Conservation (phyloP, 2,888 invertebrate species). For the Hemithea aestivaria region DNA sequence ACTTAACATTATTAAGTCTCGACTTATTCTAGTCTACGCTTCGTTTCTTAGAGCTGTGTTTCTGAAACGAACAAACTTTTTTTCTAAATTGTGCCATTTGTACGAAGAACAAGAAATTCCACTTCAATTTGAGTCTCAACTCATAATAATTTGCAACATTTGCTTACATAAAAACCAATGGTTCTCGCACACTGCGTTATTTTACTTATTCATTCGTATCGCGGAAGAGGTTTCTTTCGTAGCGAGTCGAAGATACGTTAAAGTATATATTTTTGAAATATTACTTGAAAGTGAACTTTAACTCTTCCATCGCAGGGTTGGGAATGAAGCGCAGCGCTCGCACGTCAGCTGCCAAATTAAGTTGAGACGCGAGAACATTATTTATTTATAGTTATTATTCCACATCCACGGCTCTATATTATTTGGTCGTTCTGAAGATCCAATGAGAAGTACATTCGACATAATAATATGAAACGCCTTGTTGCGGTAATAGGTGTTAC, state of each 20-base stretch:
- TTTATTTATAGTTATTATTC: constrained; percentile 42
- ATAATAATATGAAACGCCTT: constrained; percentile 17
- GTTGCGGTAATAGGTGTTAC: constrained; percentile 14
- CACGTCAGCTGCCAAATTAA: constrained; percentile 35
- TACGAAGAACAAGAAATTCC: neutral
- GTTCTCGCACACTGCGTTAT: constrained; percentile 10
- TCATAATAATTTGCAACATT: constrained; percentile 7
- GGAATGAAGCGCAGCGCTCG: constrained; percentile 8
- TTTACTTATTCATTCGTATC: constrained; percentile 11
- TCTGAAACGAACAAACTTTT: too few relatives aligned
- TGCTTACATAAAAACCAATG: constrained; percentile 17
- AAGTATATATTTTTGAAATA: constrained; percentile 5
- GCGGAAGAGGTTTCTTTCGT: constrained; percentile 10
- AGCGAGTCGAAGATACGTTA: constrained; percentile 10
- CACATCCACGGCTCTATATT: constrained; percentile 24
- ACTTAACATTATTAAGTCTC: too few relatives aligned
- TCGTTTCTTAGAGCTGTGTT: too few relatives aligned
- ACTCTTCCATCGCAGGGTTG: neutral
- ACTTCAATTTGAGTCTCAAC: constrained; percentile 2
- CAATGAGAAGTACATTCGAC: constrained; percentile 27
- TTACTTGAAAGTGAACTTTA: constrained; percentile 2
- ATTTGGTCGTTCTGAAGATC: constrained; percentile 30
- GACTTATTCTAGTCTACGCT: too few relatives aligned
- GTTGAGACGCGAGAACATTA: constrained; percentile 37
- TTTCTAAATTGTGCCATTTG: too few relatives aligned